Base-by-base conservation (phyloP, 2,113 vertebrate genomes). In the Thermophis baileyi region DNA sequence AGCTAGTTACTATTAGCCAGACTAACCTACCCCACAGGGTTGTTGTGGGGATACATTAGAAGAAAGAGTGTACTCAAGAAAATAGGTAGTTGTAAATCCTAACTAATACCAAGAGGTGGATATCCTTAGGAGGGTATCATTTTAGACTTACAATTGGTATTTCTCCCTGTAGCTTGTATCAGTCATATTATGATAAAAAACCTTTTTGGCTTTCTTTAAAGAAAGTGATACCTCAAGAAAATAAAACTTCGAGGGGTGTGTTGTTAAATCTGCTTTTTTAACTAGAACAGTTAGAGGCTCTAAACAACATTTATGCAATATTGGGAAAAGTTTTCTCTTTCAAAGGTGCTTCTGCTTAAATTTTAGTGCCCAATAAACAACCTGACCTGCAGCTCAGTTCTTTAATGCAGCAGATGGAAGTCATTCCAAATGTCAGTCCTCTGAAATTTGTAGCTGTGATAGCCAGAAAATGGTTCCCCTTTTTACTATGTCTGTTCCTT, bases 281-380 rank as follows among this genome's bases (percentile, higher is more conserved):
- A 85, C 63, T 57, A n/a, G 88, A 89, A 35, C 11, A 93, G 63
- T 0, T 14, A 89, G 0, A 2, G 9, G 94, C 55, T 91, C 63
- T 91, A 96, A 94, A 88, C 30, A 89, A 57, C 35, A 93, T 95
- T 96, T 88, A 89, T 53, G 54, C 6, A n/a, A 44, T 0, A 0
- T 22, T 91, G 55, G 74, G 22, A 93, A 95, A 93, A 51, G 95
- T 89, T 94, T 94, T 6, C 53, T 95, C 91, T 94, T 96, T 89
- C 93, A 91, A 96, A 96, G 93, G 20, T 20, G 57, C 89, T 94
- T 91, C 35, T 1, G 89, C 96, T 96, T 95, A 95, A 95, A 94
- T 94, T 92, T 96, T 94, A 95, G 88, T 96, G 54, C 30, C 94
- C 91, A 95, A 96, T 96, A 96, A 96, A 96, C 50, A 90, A 27